These are phyloP conservation scores for Lordiphosa andalusiaca DNA, from an alignment of 2,888 invertebrate species.

Conservation along the genomic window DNA sequence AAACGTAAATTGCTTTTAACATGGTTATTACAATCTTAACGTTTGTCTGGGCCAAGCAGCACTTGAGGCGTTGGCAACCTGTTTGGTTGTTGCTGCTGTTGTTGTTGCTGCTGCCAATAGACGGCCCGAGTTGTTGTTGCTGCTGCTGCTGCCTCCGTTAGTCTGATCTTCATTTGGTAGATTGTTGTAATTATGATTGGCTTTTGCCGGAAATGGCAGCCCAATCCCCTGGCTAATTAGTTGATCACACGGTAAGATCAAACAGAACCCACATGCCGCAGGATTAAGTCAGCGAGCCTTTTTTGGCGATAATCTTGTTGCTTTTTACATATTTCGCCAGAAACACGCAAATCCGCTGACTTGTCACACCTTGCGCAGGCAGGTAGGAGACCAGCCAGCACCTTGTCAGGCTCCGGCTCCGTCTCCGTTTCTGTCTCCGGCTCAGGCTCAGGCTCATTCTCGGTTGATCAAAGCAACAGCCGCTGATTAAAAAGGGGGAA, in stretches of 20 bases:
- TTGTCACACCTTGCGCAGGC: constrained; percentile 66
- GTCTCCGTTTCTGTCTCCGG: background rate
- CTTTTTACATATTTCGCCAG: constrained; percentile 72
- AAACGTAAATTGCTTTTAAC: constrained; percentile 80
- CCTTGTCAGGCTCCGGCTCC: constrained; percentile 28
- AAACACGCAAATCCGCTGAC: constrained; percentile 75
- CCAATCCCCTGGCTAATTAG: constrained; percentile 52
- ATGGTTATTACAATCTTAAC: constrained; percentile 77
- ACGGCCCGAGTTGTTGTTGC: constrained; percentile 16
- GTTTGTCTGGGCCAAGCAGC: constrained; percentile 71
- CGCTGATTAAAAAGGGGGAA: constrained; percentile 71
- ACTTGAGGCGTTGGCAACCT: constrained; percentile 62
- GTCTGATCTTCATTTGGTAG: constrained; percentile 17
- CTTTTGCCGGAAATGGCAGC: constrained; percentile 46
- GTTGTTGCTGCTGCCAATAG: constrained; percentile 18
- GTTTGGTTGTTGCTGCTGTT: constrained; percentile 32
- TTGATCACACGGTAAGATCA: constrained; percentile 44
- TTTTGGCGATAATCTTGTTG: constrained; percentile 64
- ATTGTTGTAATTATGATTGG: constrained; percentile 70
- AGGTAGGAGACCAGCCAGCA: constrained; percentile 16
- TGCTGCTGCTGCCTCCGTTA: constrained; percentile 8
- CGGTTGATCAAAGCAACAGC: constrained; percentile 61
- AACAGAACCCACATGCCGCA: constrained; percentile 41
- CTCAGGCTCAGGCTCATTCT: constrained; percentile 17
- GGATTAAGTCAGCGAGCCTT: constrained; percentile 62